phyloP scores from a whole-genome alignment of 2,888 invertebrate genomes.

The Chrysotoxum bicinctum region DNA sequence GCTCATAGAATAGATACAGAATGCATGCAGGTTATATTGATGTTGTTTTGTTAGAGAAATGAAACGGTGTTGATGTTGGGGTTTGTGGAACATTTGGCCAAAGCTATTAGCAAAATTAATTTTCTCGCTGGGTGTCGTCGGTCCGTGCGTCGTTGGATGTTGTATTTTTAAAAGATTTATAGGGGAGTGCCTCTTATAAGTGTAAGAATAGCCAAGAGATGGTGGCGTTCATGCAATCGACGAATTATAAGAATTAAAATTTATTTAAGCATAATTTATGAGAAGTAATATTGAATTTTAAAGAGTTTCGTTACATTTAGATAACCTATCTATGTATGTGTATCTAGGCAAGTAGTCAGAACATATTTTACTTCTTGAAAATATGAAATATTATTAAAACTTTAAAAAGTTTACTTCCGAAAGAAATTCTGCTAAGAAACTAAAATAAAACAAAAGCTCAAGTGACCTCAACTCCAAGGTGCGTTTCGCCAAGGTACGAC shows the following conservation, averaged over 20 bases:
- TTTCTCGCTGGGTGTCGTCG: slow-evolving; percentile 41
- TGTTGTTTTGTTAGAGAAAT: slow-evolving; percentile 44
- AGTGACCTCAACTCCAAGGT: too few species aligned
- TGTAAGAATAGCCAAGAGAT: slow-evolving; percentile 33
- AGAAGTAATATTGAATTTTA: slow-evolving; percentile 1
- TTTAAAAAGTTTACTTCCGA: too few species aligned
- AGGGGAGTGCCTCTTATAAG: slow-evolving; percentile 17
- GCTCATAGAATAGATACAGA: background rate
- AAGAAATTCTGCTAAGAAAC: too few species aligned
- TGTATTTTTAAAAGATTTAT: slow-evolving; percentile 37
- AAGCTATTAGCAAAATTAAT: slow-evolving; percentile 65
- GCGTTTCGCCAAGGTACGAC: too few species aligned
- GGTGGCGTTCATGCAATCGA: background rate
- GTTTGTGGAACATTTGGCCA: slow-evolving; percentile 55
- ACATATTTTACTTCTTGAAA: background rate
- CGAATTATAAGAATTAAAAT: background rate
- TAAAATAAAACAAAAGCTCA: too few species aligned
- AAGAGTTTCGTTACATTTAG: background rate
- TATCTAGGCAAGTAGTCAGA: background rate
- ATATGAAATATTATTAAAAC: too few species aligned
- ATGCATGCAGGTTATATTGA: slow-evolving; percentile 47
- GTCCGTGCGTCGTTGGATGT: slow-evolving; percentile 19
- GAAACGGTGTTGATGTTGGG: slow-evolving; percentile 45
- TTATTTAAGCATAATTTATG: slow-evolving; percentile 12
- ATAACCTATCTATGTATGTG: too few species aligned